phyloP scores from a whole-genome alignment of 2,113 vertebrate genomes.

The Corythoichthys haematopterus region DNA sequence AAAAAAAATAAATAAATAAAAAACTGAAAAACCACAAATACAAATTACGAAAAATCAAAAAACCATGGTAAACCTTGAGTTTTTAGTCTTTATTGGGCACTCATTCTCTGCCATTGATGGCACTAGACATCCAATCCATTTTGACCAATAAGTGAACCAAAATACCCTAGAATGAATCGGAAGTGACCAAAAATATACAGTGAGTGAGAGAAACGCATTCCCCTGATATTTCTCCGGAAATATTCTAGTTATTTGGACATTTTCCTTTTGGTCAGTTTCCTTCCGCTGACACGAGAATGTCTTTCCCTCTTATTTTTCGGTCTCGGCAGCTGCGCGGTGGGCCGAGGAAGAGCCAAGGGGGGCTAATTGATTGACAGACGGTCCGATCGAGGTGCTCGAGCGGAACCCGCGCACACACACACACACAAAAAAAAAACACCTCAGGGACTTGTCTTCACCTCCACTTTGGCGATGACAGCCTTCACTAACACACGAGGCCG shows the following conservation, averaged over 20 bases:
- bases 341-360: background rate
- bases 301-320: background rate
- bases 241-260: background rate
- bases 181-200: too few species aligned
- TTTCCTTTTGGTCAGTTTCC: background rate
- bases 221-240: too few species aligned
- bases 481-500: constrained; percentile 31
- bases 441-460: constrained; percentile 51
- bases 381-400: constrained; percentile 43
- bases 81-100: too few species aligned
- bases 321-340: background rate
- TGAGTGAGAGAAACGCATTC: too few species aligned
- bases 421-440: constrained; percentile 19
- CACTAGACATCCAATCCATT: too few species aligned
- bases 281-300: background rate
- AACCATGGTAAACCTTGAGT: too few species aligned
- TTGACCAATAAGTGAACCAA: too few species aligned
- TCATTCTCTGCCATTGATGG: too few species aligned
- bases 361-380: constrained; percentile 50
- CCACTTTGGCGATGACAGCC: constrained; percentile 55
- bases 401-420: constrained; percentile 40
- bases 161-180: too few species aligned
- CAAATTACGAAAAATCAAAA: too few species aligned
- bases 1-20: too few species aligned
- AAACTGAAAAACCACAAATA: too few species aligned